Evolutionary conservation across 2,797 vertebrate species (phyloP), one percentile per base, ranked within the genome.

Genomic region (Rachycentron canadum): DNA sequence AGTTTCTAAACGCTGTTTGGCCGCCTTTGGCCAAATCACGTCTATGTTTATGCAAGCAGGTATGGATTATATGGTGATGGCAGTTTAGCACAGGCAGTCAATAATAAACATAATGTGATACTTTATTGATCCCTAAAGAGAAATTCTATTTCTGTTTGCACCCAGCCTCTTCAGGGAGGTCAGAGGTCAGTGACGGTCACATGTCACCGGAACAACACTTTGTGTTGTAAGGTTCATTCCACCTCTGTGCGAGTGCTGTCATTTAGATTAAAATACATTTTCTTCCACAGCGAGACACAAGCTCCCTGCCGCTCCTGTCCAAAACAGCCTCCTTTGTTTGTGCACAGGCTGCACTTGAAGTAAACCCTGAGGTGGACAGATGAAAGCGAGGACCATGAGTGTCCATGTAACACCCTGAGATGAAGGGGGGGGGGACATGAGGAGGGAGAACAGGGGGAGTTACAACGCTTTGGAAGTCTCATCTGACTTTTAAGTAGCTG

Each of bases 401-500:
- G 74, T 17, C 73, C 21, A 10, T 76, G 82, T 79, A 71, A 57
- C 45, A 19, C 63, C 61, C 53, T 8, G 78, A 80, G 83, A 80
- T 82, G 57, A 86, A 81, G 77, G 73, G 30, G 43, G n/a, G 77
- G 73, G 30, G 43, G n/a, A 10, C 8, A 32, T 3, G 0, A 26
- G 64, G 73, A 45, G 19, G 64, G 23, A 47, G 69, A n/a, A 25
- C 13, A 2, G 25, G 34, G 66, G 73, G 17, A 67, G 58, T 41
- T 56, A 41, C 5, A 38, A 66, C 8, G 71, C 69, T 77, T 69
- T 61, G 69, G 58, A 58, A 63, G 78, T 65, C 47, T 57, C 65
- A 16, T 72, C 73, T 49, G 84, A 82, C 81, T 90, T 85, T 85
- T 69, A 82, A 86, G 78, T 73, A 64, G 76, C 81, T 76, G 85